phyloP scores from a whole-genome alignment of 2,888 invertebrate genomes.

The Pedicia rivosa region DNA sequence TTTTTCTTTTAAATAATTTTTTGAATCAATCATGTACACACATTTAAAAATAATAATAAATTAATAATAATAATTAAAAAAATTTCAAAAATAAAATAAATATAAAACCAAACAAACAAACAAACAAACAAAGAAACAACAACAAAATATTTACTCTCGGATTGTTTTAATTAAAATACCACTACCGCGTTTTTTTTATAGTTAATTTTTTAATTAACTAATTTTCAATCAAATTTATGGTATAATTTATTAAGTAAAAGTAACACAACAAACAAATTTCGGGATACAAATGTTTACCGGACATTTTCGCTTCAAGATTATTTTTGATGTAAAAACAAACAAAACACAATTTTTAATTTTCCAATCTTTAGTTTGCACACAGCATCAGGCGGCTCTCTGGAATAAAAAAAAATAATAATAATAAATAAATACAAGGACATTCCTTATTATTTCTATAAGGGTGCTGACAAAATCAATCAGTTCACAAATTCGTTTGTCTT shows the following conservation, averaged over 20 bases:
- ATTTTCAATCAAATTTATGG: too few relatives aligned
- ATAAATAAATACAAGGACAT: conserved; percentile 11
- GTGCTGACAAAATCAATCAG: conserved; percentile 12
- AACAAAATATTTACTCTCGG: conserved; percentile 9
- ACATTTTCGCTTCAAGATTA: conserved; percentile 10
- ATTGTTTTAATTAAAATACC: conserved; percentile 8
- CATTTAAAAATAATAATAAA: too few relatives aligned
- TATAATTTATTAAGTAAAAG: neutral
- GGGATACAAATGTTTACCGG: conserved; percentile 11
- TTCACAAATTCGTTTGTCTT: too few relatives aligned
- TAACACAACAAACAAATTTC: conserved; percentile 4
- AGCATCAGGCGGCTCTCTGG: conserved; percentile 13
- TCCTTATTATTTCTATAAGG: conserved; percentile 15
- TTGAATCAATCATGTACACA: conserved; percentile 6
- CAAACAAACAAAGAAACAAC: conserved; percentile 7
- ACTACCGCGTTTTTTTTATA: conserved; percentile 6
- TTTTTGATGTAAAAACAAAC: conserved; percentile 9
- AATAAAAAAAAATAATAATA: conserved; percentile 8
- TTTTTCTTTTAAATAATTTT: conserved; percentile 7
- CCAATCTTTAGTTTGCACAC: conserved; percentile 15
- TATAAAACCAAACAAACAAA: conserved; percentile 1
- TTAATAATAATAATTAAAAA: neutral
- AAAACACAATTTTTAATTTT: conserved; percentile 4
- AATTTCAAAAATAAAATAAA: neutral
- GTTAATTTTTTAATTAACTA: neutral